Conservation (phyloP, 2,797 vertebrate genomes). For the Sebastes itinus region DNA sequence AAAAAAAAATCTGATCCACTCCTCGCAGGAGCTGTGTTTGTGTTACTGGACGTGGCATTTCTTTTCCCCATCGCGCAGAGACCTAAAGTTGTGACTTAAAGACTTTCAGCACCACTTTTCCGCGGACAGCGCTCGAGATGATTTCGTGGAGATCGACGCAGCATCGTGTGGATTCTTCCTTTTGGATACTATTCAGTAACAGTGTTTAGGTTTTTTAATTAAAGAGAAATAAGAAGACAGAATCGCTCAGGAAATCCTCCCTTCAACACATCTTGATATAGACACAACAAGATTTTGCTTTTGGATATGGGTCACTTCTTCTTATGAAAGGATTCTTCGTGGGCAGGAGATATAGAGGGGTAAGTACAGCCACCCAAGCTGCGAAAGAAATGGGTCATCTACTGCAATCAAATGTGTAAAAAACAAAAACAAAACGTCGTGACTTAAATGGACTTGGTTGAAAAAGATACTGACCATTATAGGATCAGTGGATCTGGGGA, state of each 20-base stretch:
- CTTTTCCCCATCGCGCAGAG: slow-evolving; percentile 31
- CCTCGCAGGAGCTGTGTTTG: slow-evolving; percentile 3
- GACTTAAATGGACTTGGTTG: slow-evolving; percentile 14
- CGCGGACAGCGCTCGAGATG: slow-evolving; percentile 73
- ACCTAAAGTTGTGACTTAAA: slow-evolving; percentile 74
- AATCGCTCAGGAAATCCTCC: slow-evolving; percentile 29
- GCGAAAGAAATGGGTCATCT: slow-evolving; percentile 39
- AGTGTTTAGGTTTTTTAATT: slow-evolving; percentile 51
- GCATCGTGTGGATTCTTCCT: slow-evolving; percentile 64
- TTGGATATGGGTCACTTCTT: slow-evolving; percentile 74
- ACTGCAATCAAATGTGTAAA: slow-evolving; percentile 17
- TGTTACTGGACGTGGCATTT: slow-evolving; percentile 26
- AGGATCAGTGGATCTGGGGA: neutral
- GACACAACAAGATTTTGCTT: slow-evolving; percentile 27
- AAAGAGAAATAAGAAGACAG: slow-evolving; percentile 7
- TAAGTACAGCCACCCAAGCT: slow-evolving; percentile 54
- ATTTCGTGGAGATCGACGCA: slow-evolving; percentile 48
- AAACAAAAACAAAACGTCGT: slow-evolving; percentile 21
- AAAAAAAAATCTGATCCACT: slow-evolving; percentile 31
- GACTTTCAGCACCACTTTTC: slow-evolving; percentile 80
- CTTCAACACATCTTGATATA: neutral
- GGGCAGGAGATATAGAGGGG: slow-evolving; percentile 45
- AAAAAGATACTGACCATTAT: neutral
- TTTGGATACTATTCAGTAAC: slow-evolving; percentile 67
- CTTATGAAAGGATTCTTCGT: slow-evolving; percentile 50